phyloP scores from a whole-genome alignment of 2,797 vertebrate genomes.

The Calcarius lapponicus region DNA sequence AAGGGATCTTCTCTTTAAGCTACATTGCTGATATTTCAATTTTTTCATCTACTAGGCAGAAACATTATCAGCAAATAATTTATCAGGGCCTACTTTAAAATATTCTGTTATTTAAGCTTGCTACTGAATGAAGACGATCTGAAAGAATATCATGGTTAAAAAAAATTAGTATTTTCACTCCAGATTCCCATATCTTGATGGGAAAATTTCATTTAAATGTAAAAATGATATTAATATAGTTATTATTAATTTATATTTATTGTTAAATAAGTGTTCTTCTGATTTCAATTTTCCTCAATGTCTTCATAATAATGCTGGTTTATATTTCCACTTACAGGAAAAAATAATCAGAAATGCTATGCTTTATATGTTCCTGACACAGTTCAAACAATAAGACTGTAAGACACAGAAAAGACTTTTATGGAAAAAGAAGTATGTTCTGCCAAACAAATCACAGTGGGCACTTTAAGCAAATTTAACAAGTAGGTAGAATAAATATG shows the following conservation, averaged over 20 bases:
- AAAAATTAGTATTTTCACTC: neutral
- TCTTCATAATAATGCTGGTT: neutral
- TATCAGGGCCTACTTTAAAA: neutral
- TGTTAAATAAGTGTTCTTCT: neutral
- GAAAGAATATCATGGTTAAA: neutral
- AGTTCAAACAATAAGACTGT: neutral
- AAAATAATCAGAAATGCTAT: neutral
- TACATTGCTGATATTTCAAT: neutral
- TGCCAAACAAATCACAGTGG: constrained; percentile 46
- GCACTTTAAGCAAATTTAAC: constrained; percentile 53
- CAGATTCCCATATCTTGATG: neutral
- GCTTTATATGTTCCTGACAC: neutral
- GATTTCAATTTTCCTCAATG: neutral
- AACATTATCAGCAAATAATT: neutral
- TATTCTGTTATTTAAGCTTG: neutral
- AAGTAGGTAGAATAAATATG: constrained; percentile 50
- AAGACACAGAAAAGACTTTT: neutral
- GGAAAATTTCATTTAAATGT: neutral
- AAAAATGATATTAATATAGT: neutral
- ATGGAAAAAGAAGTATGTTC: neutral
- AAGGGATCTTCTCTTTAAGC: neutral
- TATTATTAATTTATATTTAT: neutral
- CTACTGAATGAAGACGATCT: neutral
- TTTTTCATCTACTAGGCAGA: neutral
- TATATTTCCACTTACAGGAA: neutral